Conservation (phyloP, 2,888 invertebrate species). For the Pomacea canaliculata region DNA sequence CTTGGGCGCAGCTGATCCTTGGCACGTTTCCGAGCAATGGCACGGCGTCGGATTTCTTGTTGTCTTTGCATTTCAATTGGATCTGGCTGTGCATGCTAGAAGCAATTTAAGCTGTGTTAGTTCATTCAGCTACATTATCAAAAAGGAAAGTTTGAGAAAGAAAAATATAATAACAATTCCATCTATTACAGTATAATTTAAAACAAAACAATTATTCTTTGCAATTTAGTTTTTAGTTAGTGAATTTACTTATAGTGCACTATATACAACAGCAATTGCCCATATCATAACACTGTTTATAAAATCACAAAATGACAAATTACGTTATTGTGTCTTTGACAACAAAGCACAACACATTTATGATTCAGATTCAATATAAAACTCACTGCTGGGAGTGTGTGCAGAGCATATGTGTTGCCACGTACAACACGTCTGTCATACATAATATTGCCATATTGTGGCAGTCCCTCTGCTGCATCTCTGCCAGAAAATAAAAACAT, state of each 20-base stretch:
- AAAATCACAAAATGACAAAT: too few species aligned
- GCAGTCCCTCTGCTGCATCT: conserved; percentile 21
- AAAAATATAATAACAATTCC: too few species aligned
- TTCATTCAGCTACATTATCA: too few species aligned
- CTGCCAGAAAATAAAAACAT: neutral
- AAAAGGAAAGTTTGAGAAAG: too few species aligned
- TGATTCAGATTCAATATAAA: neutral
- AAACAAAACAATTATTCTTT: too few species aligned
- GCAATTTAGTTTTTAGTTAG: too few species aligned
- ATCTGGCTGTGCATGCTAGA: conserved; percentile 74
- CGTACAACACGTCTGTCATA: conserved; percentile 88
- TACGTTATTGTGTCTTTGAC: too few species aligned
- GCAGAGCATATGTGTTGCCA: conserved; percentile 82
- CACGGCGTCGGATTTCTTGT: conserved; percentile 80
- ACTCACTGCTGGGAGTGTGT: conserved; percentile 69
- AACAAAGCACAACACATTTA: too few species aligned
- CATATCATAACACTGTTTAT: too few species aligned
- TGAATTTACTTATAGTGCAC: too few species aligned
- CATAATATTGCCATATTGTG: conserved; percentile 87
- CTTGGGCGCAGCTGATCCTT: conserved; percentile 76
- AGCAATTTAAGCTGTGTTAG: conserved; percentile 46
- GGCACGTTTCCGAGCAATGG: conserved; percentile 80
- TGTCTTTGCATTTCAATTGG: conserved; percentile 71
- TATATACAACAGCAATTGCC: too few species aligned
- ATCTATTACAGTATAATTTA: too few species aligned